A percentile compares a stretch with the other conserved stretches of the same genome.
Conservation (phyloP, 2,888 invertebrate species). For the Cyclophora punctaria region DNA sequence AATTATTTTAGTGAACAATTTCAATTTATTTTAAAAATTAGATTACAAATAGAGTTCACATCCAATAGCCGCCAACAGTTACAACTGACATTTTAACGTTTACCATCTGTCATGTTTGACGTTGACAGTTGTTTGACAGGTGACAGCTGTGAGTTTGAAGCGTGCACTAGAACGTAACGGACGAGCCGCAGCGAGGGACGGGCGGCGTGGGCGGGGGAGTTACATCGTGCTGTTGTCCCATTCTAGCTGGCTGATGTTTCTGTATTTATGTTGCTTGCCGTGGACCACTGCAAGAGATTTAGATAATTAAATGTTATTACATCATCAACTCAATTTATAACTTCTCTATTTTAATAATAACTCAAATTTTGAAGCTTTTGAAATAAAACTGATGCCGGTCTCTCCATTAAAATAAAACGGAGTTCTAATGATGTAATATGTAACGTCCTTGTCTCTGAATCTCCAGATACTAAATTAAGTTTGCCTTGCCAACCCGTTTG, state of each 20-base stretch:
- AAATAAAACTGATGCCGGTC: neutral
- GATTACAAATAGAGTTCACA: too few species aligned
- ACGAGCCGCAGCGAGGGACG: conserved; percentile 21
- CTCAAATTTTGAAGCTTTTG: too few species aligned
- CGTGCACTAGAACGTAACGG: conserved; percentile 6
- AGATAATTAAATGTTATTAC: neutral
- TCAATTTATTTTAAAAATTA: too few species aligned
- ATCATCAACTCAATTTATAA: neutral
- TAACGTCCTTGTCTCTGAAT: neutral
- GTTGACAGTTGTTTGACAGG: neutral
- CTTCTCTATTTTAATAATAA: neutral
- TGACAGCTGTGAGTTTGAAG: neutral
- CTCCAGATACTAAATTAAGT: neutral
- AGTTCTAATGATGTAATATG: neutral
- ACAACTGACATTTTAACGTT: too few species aligned
- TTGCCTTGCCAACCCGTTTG: too few species aligned
- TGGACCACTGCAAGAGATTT: conserved; percentile 49
- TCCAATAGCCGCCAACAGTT: too few species aligned
- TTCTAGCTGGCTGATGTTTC: conserved; percentile 84
- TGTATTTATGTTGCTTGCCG: conserved; percentile 76
- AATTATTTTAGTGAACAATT: too few species aligned
- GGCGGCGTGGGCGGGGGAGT: conserved; percentile 30
- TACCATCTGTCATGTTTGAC: too few species aligned
- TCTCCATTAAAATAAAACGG: neutral
- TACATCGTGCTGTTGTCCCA: conserved; percentile 88